Percentiles rank a stretch among this genome's conserved stretches.
These are phyloP conservation scores for Lepilemur septentrionalis DNA, from an alignment of 2,797 vertebrate genomes.

Conservation along the genomic window DNA sequence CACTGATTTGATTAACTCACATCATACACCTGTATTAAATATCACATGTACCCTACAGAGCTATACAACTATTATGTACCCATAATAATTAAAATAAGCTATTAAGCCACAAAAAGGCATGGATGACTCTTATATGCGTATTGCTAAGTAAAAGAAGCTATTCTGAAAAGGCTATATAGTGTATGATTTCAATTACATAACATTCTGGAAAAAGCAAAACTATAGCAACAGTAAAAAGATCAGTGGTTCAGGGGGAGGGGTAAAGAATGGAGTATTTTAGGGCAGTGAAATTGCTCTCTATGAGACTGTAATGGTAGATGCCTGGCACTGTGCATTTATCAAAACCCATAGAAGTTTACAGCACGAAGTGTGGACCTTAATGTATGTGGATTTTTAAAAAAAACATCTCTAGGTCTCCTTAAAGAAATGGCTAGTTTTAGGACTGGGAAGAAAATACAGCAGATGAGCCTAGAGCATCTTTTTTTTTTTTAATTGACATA, in stretches of 20 bases:
- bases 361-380: neutral
- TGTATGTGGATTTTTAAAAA: neutral
- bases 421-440: neutral
- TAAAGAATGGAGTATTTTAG: neutral
- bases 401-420: neutral
- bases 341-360: neutral
- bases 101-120: neutral
- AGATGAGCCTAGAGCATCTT: neutral
- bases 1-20: neutral
- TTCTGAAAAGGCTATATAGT: neutral
- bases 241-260: neutral
- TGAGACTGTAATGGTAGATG: neutral
- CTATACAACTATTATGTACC: neutral
- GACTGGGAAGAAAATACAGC: neutral
- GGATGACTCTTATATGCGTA: neutral
- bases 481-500: neutral
- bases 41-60: neutral
- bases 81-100: neutral
- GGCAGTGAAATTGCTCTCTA: neutral
- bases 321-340: neutral
- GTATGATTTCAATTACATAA: neutral
- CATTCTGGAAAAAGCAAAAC: neutral
- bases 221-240: neutral
- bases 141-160: neutral
- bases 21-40: neutral